Evolutionary conservation across 2,888 invertebrate species (phyloP), one percentile per base, ranked within the genome.

Genomic region (Sminthurinus aureus): DNA sequence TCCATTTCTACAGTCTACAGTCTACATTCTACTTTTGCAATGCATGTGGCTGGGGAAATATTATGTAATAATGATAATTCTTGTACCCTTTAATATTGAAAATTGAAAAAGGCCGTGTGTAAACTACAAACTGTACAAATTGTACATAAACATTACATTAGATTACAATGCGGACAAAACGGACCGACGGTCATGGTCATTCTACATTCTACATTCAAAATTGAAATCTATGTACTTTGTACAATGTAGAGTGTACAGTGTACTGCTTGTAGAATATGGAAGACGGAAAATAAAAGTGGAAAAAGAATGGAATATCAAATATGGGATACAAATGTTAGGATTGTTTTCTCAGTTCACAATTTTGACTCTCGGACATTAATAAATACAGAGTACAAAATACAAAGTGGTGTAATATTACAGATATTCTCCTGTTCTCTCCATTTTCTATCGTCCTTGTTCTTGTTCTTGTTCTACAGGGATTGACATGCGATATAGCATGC

Each of bases 401-500:
- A 38, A 4, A 6, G 38, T 38, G 38, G 38, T 38, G 38, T 38
- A 38, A 38, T 38, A 38, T 38, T 38, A 38, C 38, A 38, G 38
- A 38, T 38, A 38, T 38, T 38, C 38, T 38, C 38, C 18, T 78
- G 24, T 24, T 58, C 52, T 79, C 24, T 15, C 66, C 24, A 24
- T 79, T 13, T 26, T 80, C 38, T 0, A 81, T 6, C n/a, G 0
- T 9, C n/a, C 38, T 13, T 2, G 58, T 58, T 2, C 58, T 58
- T 18, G 58, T 58, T 15, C 58, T 9, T 1, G 0, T 6, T 6
- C 2, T 58, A 58, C 58, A 38, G 38, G 9, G 58, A 58, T 15
- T 78, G 83, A 75, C 83, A 83, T 83, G 83, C 83, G 80, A 83
- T 83, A 50, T 83, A 83, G 83, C 83, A 83, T 83, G 83, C 77